A percentile compares a stretch with the other conserved stretches of the same genome.
Conservation (phyloP, 2,113 vertebrate genomes). For the Pseudopipra pipra region DNA sequence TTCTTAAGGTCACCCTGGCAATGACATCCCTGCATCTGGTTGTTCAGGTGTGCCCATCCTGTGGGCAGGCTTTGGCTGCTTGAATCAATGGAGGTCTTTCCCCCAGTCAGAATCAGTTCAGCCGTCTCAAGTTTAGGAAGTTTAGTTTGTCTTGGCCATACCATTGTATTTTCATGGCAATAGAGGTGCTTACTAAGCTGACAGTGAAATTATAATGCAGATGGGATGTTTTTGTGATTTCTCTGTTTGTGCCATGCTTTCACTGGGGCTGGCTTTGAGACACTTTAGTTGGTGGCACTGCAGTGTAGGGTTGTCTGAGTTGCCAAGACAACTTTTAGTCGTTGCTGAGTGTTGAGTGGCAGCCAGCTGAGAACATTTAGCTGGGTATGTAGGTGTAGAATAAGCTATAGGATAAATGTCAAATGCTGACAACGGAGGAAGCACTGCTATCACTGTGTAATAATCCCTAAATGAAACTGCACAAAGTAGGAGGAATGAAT, state of each 20-base stretch:
- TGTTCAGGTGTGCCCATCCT: neutral
- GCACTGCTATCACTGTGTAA: neutral
- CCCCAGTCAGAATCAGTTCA: neutral
- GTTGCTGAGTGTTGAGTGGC: neutral
- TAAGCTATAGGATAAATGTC: constrained; percentile 30
- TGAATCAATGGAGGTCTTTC: neutral
- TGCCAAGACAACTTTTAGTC: neutral
- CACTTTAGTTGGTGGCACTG: neutral
- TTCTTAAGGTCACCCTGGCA: neutral
- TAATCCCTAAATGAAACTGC: neutral
- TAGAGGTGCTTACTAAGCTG: neutral
- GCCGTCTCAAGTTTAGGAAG: neutral
- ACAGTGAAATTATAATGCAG: neutral
- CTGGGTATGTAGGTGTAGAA: neutral
- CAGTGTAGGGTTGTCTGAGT: neutral
- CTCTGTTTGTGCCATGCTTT: neutral
- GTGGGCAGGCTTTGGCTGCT: neutral
- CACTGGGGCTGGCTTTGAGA: neutral
- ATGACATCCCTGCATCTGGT: neutral
- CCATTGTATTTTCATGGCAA: neutral
- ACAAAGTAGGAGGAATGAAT: neutral
- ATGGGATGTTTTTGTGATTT: neutral
- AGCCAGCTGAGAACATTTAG: neutral
- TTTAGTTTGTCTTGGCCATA: neutral
- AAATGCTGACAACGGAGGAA: neutral